Percentiles rank a stretch among this genome's conserved stretches.
These are phyloP conservation scores for Akabosia matsudoensis DNA, from an alignment of 1,140 invertebrate genomes.

Conservation along the genomic window DNA sequence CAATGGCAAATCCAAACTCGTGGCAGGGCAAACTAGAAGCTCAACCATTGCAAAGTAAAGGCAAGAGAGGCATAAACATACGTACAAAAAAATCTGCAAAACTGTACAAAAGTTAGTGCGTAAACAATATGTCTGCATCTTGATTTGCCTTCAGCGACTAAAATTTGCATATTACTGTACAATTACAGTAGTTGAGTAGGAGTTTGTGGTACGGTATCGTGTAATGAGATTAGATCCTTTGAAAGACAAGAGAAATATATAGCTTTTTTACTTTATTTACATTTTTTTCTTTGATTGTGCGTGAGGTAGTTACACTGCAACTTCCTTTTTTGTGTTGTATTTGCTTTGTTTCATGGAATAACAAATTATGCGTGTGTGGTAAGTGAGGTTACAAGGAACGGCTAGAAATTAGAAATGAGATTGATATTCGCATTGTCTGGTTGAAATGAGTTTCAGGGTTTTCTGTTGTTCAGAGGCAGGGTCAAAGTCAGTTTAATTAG, in stretches of 20 bases:
- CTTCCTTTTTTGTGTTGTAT: neutral
- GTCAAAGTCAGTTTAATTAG: slow-evolving; percentile 22
- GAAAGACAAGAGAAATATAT: neutral
- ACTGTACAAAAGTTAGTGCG: neutral
- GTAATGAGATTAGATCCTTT: neutral
- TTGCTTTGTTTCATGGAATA: too few species aligned
- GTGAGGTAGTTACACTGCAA: neutral
- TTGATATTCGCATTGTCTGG: too few species aligned
- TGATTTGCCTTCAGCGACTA: neutral
- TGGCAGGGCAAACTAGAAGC: slow-evolving; percentile 18
- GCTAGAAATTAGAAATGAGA: too few species aligned
- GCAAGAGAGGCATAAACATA: neutral
- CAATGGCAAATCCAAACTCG: slow-evolving; percentile 16
- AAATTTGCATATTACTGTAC: neutral
- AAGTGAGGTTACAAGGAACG: too few species aligned
- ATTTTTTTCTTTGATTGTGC: neutral
- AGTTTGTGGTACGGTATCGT: neutral
- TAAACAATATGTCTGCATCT: neutral
- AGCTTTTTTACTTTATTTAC: neutral
- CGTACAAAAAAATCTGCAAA: neutral
- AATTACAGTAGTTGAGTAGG: neutral
- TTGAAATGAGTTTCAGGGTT: too few species aligned
- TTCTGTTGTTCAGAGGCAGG: slow-evolving; percentile 1
- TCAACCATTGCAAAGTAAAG: neutral
- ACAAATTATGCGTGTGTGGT: too few species aligned